Evolutionary conservation across 2,888 invertebrate genomes (phyloP).

Genomic region (Sarcophaga subvicina): DNA sequence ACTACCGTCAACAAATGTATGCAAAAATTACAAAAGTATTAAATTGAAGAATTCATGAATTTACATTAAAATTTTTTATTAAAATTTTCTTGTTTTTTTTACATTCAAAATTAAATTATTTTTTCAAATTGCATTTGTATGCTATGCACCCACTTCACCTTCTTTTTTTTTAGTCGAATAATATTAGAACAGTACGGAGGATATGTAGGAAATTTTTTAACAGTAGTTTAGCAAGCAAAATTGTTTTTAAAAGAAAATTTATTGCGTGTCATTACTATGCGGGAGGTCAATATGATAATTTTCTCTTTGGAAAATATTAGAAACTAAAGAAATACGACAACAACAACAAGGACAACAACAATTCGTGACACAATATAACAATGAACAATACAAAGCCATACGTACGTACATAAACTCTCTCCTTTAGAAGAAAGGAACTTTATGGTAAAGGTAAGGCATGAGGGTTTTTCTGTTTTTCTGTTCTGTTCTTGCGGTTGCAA

Average conservation of each 20-base stretch:
- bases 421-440: background rate
- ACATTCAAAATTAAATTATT: background rate
- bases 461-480: no score
- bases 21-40: background rate
- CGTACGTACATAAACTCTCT: background rate
- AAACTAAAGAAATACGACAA: background rate
- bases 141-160: slow-evolving; percentile 58
- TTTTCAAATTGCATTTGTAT: background rate
- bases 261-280: slow-evolving; percentile 65
- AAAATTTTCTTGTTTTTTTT: background rate
- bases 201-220: background rate
- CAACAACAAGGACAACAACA: slow-evolving; percentile 35
- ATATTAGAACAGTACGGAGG: no score
- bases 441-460: background rate
- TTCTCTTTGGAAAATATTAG: slow-evolving; percentile 34
- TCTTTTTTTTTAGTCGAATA: background rate
- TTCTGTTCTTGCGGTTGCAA: no score
- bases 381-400: slow-evolving; percentile 42
- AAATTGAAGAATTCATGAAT: background rate
- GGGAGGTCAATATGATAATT: slow-evolving; percentile 68
- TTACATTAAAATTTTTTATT: background rate
- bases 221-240: slow-evolving; percentile 4
- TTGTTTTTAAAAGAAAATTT: background rate
- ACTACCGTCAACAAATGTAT: background rate
- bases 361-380: slow-evolving; percentile 65